Evolutionary conservation across 2,113 vertebrate species (phyloP).

Genomic region (Hypomesus transpacificus): DNA sequence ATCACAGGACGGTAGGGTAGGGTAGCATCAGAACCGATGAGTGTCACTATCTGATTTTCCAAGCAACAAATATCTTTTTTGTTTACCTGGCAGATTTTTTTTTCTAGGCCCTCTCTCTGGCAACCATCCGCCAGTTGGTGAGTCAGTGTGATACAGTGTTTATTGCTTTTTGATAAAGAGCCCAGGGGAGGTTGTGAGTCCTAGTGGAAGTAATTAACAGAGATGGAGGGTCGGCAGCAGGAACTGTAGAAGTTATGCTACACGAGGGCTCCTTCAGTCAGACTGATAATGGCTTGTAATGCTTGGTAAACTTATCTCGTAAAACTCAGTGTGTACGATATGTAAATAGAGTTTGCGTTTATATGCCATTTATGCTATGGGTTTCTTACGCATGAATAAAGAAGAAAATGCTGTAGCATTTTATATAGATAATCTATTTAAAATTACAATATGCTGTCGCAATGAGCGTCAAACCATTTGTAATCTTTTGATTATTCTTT

Average conservation of each 20-base stretch:
- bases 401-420: no score
- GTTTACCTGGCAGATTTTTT: slow-evolving; percentile 47
- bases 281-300: no score
- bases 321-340: no score
- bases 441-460: no score
- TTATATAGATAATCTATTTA: no score
- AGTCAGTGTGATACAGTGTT: slow-evolving; percentile 52
- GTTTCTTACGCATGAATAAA: no score
- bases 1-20: background rate
- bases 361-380: no score
- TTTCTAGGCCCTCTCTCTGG: slow-evolving; percentile 16
- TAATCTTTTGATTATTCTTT: no score
- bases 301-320: no score
- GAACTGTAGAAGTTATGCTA: slow-evolving; percentile 54
- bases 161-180: slow-evolving; percentile 59
- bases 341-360: no score
- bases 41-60: slow-evolving; percentile 3
- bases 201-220: slow-evolving; percentile 60
- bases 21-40: slow-evolving; percentile 11
- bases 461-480: no score
- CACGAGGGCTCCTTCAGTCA: slow-evolving; percentile 34
- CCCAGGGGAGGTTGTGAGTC: slow-evolving; percentile 50
- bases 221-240: slow-evolving; percentile 53
- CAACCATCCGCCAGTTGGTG: slow-evolving; percentile 45
- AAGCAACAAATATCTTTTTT: slow-evolving; percentile 34